A percentile compares a stretch with the other conserved stretches of the same genome.
Evolutionary conservation across 2,888 invertebrate species (phyloP).

Genomic region (Belgica antarctica): DNA sequence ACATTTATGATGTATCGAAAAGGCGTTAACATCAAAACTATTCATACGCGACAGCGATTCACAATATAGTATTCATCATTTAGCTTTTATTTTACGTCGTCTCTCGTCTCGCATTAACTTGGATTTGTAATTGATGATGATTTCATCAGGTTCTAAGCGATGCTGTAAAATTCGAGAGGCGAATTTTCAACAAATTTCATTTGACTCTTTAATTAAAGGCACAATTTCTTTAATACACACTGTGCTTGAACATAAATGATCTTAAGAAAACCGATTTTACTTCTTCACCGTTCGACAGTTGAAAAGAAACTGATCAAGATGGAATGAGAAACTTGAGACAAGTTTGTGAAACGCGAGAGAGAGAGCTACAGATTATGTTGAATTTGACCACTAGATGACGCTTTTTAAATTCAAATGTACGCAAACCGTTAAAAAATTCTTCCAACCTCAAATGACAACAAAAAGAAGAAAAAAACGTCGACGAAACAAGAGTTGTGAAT

Average conservation of each 20-base stretch:
- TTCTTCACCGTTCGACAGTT: conserved; percentile 5
- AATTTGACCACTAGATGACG: no score
- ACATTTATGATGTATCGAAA: neutral
- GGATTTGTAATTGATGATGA: conserved; percentile 15
- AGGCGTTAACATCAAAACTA: conserved; percentile 39
- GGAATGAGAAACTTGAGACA: no score
- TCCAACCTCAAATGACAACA: no score
- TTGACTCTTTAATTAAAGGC: neutral
- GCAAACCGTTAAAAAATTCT: no score
- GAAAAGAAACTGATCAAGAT: conserved; percentile 33
- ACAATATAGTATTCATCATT: conserved; percentile 7
- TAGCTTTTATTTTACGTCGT: neutral
- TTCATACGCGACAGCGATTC: conserved; percentile 4
- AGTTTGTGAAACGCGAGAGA: no score
- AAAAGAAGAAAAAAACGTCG: conserved; percentile 23
- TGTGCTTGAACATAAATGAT: neutral
- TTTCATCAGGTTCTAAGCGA: conserved; percentile 5
- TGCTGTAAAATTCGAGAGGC: neutral
- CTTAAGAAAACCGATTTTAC: conserved; percentile 17
- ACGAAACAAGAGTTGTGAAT: conserved; percentile 38
- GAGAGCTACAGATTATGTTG: no score
- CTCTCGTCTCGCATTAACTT: neutral
- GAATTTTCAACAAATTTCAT: neutral
- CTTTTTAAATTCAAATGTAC: no score
- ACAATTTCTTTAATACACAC: conserved; percentile 2